phyloP scores from a whole-genome alignment of 2,888 invertebrate genomes.

The Nasonovia ribisnigri region DNA sequence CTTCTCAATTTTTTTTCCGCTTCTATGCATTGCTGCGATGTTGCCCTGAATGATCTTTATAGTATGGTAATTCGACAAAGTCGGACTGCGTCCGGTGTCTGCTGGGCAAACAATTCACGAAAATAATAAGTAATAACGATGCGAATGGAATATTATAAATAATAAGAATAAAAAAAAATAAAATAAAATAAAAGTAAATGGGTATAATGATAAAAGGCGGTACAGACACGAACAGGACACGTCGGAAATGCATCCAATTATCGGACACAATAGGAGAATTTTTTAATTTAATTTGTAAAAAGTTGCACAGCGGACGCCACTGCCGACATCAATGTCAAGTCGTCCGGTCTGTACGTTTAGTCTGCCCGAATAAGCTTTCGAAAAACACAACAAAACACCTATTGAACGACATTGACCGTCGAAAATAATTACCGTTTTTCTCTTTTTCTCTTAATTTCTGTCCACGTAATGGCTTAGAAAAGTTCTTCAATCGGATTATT shows the following conservation, averaged over 20 bases:
- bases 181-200: slow-evolving; percentile 25
- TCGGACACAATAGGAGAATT: slow-evolving; percentile 45
- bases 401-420: slow-evolving; percentile 10
- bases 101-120: background rate
- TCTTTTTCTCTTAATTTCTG: background rate
- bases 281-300: slow-evolving; percentile 31
- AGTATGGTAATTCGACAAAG: background rate
- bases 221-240: slow-evolving; percentile 45
- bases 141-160: background rate
- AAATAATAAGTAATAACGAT: background rate
- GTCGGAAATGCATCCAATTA: slow-evolving; percentile 58
- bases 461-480: background rate
- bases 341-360: background rate
- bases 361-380: slow-evolving; percentile 28
- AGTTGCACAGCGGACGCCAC: slow-evolving; percentile 37
- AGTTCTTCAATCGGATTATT: background rate
- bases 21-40: background rate
- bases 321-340: background rate
- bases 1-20: background rate
- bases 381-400: slow-evolving; percentile 27
- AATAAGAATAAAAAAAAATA: background rate
- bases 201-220: slow-evolving; percentile 13
- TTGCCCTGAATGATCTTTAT: background rate
- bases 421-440: slow-evolving; percentile 31
- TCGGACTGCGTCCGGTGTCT: background rate